These are phyloP conservation scores for Brachylomia viminalis DNA, from an alignment of 2,888 invertebrate species.

Conservation along the genomic window DNA sequence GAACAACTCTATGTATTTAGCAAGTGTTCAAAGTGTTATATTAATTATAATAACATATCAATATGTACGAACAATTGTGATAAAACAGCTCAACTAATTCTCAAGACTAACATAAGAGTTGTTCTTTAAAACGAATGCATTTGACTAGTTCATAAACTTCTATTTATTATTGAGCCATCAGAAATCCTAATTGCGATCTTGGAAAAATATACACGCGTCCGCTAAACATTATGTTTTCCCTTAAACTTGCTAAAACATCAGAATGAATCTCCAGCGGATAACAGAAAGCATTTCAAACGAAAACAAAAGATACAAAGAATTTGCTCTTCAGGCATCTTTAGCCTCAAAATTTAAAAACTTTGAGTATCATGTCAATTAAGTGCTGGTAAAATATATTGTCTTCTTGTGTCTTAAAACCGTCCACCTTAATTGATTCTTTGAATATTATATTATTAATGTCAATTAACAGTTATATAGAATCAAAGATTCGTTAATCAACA, in stretches of 20 bases:
- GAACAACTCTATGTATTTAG: slow-evolving; percentile 64
- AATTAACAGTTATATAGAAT: slow-evolving; percentile 38
- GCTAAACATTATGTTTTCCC: slow-evolving; percentile 43
- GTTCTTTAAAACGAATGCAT: slow-evolving; percentile 60
- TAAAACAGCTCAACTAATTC: slow-evolving; percentile 51
- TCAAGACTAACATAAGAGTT: slow-evolving; percentile 57
- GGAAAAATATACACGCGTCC: slow-evolving; percentile 56
- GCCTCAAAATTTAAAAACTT: slow-evolving; percentile 41
- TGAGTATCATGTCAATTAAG: slow-evolving; percentile 58
- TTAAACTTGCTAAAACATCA: slow-evolving; percentile 38
- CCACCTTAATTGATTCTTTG: slow-evolving; percentile 22
- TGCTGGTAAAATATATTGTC: slow-evolving; percentile 48
- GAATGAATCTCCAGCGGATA: slow-evolving; percentile 33
- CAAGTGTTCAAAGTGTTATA: slow-evolving; percentile 61
- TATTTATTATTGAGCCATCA: slow-evolving; percentile 74
- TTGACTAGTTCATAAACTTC: slow-evolving; percentile 67
- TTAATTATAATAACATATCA: slow-evolving; percentile 49
- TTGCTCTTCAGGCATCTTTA: slow-evolving; percentile 36
- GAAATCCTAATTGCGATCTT: slow-evolving; percentile 65
- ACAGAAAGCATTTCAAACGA: slow-evolving; percentile 33
- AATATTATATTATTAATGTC: slow-evolving; percentile 34
- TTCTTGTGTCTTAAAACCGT: slow-evolving; percentile 32
- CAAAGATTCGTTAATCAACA: slow-evolving; percentile 40
- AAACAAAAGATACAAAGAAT: slow-evolving; percentile 37
- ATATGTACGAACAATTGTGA: slow-evolving; percentile 52